phyloP scores from a whole-genome alignment of 2,888 invertebrate genomes.

The Chrysopilus asiliformis region DNA sequence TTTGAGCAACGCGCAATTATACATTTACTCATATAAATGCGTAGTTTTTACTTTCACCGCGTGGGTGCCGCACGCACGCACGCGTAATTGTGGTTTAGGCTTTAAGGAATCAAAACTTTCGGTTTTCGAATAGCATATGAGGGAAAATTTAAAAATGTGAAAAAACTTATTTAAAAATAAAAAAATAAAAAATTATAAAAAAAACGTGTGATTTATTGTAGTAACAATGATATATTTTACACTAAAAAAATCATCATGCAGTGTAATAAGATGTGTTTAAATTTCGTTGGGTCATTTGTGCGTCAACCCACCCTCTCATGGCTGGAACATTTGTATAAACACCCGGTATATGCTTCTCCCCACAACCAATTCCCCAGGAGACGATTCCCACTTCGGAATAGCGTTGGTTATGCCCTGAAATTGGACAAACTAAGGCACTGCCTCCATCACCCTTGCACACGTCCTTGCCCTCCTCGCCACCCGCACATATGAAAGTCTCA shows the following conservation, averaged over 20 bases:
- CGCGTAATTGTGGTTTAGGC: too few relatives aligned
- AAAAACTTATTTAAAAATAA: too few relatives aligned
- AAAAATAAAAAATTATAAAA: neutral
- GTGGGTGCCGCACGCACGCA: too few relatives aligned
- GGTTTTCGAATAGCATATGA: too few relatives aligned
- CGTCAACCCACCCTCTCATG: constrained; percentile 52
- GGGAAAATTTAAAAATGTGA: too few relatives aligned
- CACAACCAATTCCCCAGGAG: constrained; percentile 64
- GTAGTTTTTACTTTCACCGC: too few relatives aligned
- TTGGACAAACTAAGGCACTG: constrained; percentile 55
- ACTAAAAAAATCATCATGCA: neutral
- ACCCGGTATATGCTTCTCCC: constrained; percentile 50
- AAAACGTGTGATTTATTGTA: too few relatives aligned
- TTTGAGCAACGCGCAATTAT: too few relatives aligned
- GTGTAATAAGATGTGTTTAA: neutral
- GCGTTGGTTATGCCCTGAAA: constrained; percentile 29
- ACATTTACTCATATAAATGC: too few relatives aligned
- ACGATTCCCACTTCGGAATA: constrained; percentile 42
- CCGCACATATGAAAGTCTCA: constrained; percentile 56
- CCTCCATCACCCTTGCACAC: constrained; percentile 62
- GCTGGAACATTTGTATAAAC: constrained; percentile 53
- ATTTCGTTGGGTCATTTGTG: constrained; percentile 22
- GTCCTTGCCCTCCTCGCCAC: constrained; percentile 52
- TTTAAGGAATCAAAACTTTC: too few relatives aligned
- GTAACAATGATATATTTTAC: too few relatives aligned